phyloP scores from a whole-genome alignment of 2,113 vertebrate species.

The Orthochromis malagaraziensis region DNA sequence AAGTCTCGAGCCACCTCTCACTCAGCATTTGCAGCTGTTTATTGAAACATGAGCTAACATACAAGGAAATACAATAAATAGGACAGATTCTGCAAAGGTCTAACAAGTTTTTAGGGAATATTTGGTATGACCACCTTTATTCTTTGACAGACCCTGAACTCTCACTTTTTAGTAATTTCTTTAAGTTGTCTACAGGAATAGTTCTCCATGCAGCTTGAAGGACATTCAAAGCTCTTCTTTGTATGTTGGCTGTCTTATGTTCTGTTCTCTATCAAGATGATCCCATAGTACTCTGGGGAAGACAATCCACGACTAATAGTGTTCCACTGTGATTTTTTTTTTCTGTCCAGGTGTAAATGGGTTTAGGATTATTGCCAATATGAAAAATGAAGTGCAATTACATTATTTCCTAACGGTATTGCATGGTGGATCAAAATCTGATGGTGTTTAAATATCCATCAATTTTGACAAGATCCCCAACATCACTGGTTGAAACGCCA shows the following conservation, averaged over 20 bases:
- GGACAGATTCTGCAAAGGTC: neutral
- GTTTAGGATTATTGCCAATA: neutral
- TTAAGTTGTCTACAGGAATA: neutral
- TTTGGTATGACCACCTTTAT: neutral
- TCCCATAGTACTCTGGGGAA: neutral
- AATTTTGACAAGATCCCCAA: neutral
- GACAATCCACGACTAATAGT: neutral
- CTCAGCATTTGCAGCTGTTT: neutral
- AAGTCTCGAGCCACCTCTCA: neutral
- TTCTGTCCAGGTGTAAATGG: neutral
- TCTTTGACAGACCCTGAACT: neutral
- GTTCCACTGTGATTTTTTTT: neutral
- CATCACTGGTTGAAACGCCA: neutral
- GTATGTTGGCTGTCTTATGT: neutral
- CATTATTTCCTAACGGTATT: rapidly evolving
- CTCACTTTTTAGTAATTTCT: neutral
- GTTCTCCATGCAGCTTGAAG: neutral
- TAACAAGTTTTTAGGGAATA: neutral
- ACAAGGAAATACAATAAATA: neutral
- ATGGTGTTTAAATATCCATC: neutral
- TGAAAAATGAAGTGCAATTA: neutral
- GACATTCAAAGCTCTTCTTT: neutral
- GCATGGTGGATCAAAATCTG: neutral
- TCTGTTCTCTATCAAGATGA: neutral
- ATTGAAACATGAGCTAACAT: neutral